Evolutionary conservation across 2,797 vertebrate genomes (phyloP).

Genomic region (Pangasius macronema): DNA sequence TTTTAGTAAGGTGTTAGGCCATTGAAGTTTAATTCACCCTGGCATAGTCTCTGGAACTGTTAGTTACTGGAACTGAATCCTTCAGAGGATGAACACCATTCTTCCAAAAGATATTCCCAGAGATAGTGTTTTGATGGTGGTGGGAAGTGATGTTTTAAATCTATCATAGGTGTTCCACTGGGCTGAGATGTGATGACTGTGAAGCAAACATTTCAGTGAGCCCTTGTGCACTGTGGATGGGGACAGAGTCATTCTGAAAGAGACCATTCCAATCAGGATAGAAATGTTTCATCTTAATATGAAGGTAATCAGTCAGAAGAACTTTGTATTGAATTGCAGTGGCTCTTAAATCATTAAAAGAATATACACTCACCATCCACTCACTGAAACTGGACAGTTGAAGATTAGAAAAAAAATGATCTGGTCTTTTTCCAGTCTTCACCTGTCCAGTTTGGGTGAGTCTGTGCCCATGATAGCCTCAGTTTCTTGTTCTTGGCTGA

Average conservation of each 20-base stretch:
- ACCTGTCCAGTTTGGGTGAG: too few relatives aligned
- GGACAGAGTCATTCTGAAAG: neutral
- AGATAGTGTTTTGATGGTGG: neutral
- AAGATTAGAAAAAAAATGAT: too few relatives aligned
- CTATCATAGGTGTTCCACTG: neutral
- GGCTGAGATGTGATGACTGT: neutral
- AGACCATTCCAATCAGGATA: neutral
- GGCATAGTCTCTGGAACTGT: neutral
- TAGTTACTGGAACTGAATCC: neutral
- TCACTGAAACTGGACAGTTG: too few relatives aligned
- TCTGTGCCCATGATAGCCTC: too few relatives aligned
- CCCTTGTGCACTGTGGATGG: neutral
- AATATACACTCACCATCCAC: neutral
- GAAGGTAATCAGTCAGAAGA: neutral
- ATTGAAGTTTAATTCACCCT: neutral
- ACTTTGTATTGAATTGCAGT: neutral
- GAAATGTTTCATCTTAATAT: neutral
- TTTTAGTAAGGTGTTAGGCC: neutral
- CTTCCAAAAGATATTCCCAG: neutral
- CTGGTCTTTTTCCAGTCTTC: too few relatives aligned
- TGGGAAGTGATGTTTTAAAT: neutral
- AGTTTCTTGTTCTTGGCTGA: too few relatives aligned
- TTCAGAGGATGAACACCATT: neutral
- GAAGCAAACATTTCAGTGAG: neutral
- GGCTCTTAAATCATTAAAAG: neutral